These are phyloP conservation scores for Leptopilina boulardi DNA, from an alignment of 1,140 invertebrate genomes.

Conservation along the genomic window DNA sequence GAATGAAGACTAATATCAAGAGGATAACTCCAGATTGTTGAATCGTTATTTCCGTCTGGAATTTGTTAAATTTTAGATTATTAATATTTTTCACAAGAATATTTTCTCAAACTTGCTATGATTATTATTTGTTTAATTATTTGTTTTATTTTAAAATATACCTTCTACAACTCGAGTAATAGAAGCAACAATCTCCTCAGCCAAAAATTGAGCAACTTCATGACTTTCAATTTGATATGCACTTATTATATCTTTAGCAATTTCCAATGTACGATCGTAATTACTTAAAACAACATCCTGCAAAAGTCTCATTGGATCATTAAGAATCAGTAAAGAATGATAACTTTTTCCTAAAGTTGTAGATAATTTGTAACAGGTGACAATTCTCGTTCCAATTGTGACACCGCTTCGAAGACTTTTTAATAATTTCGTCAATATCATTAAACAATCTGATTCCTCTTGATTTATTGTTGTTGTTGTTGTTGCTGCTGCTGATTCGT, in stretches of 20 bases:
- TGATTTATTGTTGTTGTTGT: constrained; percentile 50
- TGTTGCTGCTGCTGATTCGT: constrained; percentile 34
- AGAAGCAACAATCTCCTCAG: constrained; percentile 72
- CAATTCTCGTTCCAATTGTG: constrained; percentile 75
- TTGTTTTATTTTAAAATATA: constrained; percentile 43
- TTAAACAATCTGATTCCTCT: constrained; percentile 61
- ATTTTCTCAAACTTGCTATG: too few relatives aligned
- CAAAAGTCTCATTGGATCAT: constrained; percentile 76
- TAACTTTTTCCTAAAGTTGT: constrained; percentile 77
- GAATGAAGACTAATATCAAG: constrained; percentile 73
- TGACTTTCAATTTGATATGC: constrained; percentile 73
- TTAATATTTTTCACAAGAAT: too few relatives aligned
- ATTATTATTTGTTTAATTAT: constrained; percentile 5
- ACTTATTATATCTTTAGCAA: constrained; percentile 77
- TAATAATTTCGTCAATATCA: constrained; percentile 62
- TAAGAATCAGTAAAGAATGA: constrained; percentile 74
- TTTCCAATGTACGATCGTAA: constrained; percentile 76
- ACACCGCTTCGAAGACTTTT: constrained; percentile 71
- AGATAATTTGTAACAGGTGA: constrained; percentile 77
- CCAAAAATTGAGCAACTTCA: constrained; percentile 71
- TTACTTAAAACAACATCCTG: constrained; percentile 76
- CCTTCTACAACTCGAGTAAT: constrained; percentile 72
- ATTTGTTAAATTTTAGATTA: too few relatives aligned
- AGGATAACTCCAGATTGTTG: constrained; percentile 75
- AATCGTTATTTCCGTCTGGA: constrained; percentile 66